Evolutionary conservation across 2,113 vertebrate genomes (phyloP).

Genomic region (Gavia stellata): DNA sequence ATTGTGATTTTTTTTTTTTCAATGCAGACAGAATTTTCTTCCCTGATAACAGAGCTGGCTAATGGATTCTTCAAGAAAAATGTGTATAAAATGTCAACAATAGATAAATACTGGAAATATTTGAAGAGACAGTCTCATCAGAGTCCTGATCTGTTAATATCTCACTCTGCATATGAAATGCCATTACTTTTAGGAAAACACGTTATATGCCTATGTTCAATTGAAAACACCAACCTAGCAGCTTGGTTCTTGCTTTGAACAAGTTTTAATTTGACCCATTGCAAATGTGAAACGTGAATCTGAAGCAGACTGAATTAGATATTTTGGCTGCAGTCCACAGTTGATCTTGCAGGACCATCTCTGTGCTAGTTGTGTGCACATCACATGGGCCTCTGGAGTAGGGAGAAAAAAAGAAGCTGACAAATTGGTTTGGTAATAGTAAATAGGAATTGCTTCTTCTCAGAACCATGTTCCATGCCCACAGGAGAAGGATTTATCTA

Average conservation of each 20-base stretch:
- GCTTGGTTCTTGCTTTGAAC: background rate
- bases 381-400: background rate
- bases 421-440: background rate
- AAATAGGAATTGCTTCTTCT: background rate
- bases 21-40: background rate
- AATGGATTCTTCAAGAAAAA: conserved; percentile 53
- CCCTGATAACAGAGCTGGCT: background rate
- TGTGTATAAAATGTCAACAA: conserved; percentile 37
- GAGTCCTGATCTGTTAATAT: conserved; percentile 43
- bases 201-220: background rate
- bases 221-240: background rate
- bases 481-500: background rate
- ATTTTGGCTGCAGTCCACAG: background rate
- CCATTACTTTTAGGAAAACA: conserved; percentile 19
- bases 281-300: background rate
- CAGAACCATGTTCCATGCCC: background rate
- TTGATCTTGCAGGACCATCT: background rate
- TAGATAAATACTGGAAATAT: conserved; percentile 42
- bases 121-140: background rate
- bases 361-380: background rate
- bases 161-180: conserved; percentile 24
- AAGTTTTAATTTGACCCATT: background rate
- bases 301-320: background rate
- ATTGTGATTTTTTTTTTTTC: background rate
- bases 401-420: background rate